Evolutionary conservation across 1,140 invertebrate genomes (phyloP).

Genomic region (Plutomurus gul): DNA sequence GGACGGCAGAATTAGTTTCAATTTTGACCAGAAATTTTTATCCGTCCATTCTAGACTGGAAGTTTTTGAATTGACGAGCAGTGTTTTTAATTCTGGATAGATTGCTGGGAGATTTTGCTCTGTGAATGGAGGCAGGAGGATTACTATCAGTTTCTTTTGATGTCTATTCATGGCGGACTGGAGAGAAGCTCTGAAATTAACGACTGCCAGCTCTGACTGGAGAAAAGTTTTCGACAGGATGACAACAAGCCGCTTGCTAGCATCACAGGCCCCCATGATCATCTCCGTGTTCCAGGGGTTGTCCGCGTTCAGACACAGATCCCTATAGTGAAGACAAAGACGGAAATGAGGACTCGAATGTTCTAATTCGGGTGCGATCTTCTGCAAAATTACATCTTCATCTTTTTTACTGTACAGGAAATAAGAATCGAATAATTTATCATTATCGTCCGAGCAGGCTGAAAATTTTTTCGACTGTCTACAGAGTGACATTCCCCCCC

Average conservation of each 20-base stretch:
- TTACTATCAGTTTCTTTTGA: slow-evolving; percentile 79
- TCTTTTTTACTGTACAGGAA: slow-evolving; percentile 91
- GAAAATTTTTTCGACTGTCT: background rate
- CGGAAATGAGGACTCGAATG: slow-evolving; percentile 54
- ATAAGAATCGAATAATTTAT: slow-evolving; percentile 89
- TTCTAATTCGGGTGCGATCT: slow-evolving; percentile 81
- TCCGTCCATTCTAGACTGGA: slow-evolving; percentile 41
- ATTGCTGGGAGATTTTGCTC: slow-evolving; percentile 42
- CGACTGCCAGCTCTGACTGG: slow-evolving; percentile 82
- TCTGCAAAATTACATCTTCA: slow-evolving; percentile 83
- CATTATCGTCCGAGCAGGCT: slow-evolving; percentile 66
- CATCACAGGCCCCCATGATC: slow-evolving; percentile 83
- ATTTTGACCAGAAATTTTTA: slow-evolving; percentile 48
- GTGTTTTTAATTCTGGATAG: slow-evolving; percentile 31
- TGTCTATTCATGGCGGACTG: slow-evolving; percentile 83
- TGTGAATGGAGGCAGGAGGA: slow-evolving; percentile 39
- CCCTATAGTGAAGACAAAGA: slow-evolving; percentile 68
- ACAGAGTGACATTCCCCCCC: too few relatives aligned
- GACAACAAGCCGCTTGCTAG: slow-evolving; percentile 76
- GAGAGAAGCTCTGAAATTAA: slow-evolving; percentile 75
- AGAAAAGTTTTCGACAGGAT: slow-evolving; percentile 81
- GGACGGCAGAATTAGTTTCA: slow-evolving; percentile 36
- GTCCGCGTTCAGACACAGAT: slow-evolving; percentile 74
- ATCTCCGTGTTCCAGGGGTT: slow-evolving; percentile 69
- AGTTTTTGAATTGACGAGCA: background rate